Evolutionary conservation across 1,140 invertebrate genomes (phyloP), one percentile per base, ranked within the genome.

Genomic region (Diploscapter pachys): DNA sequence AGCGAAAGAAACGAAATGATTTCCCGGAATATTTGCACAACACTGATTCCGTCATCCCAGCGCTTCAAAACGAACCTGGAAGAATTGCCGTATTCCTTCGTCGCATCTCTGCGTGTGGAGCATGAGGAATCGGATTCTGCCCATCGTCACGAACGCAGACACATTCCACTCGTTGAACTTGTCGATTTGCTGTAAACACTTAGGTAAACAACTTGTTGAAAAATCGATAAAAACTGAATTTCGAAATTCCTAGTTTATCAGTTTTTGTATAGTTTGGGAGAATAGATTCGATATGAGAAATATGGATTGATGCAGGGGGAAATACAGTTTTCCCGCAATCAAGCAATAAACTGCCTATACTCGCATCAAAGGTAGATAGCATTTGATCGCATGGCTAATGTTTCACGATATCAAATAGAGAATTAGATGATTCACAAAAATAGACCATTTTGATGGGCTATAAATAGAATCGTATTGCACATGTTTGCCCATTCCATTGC

Each of bases 81-180:
- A 99, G 86, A 99, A 99, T 85, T 93, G 96, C 83, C 96, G 96
- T 63, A 99, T 99, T 2, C 94, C 95, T 87, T 98, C 96, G 82
- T 99, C 96, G 88, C 98, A 97, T 83, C 95, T 94, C 11, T 90
- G 90, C 86, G 98, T 96, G 87, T 99, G 96, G 4, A 99, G 91
- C 89, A 96, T 93, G 13, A 95, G 87, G 83, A 95, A 94, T 79
- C 93, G 87, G 83, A 94, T 93, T 77, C 87, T 91, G 78, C 94
- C 94, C 48, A 95, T 95, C 5, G 96, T 97, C 0, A 99, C 95
- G 88, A 99, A 99, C 4, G 96, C 96, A 49, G 94, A 97, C 0
- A 99, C 96, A 89, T 94, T 95, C 95, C 95, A 99, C 82, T 99
- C 95, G 88, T 99, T 99, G 86, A 99, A 99, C 84, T 98, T 98